Evolutionary conservation across 2,888 invertebrate genomes (phyloP).

Genomic region (Dioctria rufipes): DNA sequence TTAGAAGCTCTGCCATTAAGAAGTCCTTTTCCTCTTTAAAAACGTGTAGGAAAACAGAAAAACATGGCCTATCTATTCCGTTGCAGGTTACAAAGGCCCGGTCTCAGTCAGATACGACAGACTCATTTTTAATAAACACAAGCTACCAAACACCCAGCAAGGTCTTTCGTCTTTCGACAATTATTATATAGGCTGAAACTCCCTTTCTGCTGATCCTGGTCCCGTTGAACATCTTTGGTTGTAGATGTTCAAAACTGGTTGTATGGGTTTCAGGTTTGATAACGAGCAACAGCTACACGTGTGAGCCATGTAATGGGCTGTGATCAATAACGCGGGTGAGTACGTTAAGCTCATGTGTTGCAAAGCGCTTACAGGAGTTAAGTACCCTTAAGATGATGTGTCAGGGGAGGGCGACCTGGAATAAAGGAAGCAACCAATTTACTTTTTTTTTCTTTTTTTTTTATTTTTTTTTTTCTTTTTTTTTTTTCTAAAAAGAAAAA

Average conservation of each 20-base stretch:
- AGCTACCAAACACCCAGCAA: neutral
- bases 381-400: slow-evolving; percentile 55
- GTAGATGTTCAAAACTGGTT: neutral
- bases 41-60: neutral
- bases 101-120: neutral
- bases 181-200: slow-evolving; percentile 9
- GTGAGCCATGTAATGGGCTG: slow-evolving; percentile 51
- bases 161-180: slow-evolving; percentile 15
- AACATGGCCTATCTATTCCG: neutral
- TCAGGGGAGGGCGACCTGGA: slow-evolving; percentile 47
- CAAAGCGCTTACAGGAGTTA: slow-evolving; percentile 57
- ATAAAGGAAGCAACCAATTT: slow-evolving; percentile 54
- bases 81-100: neutral
- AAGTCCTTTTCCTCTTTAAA: slow-evolving; percentile 24
- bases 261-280: neutral
- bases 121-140: slow-evolving; percentile 33
- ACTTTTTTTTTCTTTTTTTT: slow-evolving; percentile 35
- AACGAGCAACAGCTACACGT: slow-evolving; percentile 50
- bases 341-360: slow-evolving; percentile 57
- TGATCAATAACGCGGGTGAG: slow-evolving; percentile 56
- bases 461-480: neutral
- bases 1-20: slow-evolving; percentile 16
- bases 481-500: slow-evolving; percentile 29
- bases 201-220: slow-evolving; percentile 3
- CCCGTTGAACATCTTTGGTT: slow-evolving; percentile 9